Evolutionary conservation across 1,140 invertebrate species (phyloP).

Genomic region (Triops cancriformis): DNA sequence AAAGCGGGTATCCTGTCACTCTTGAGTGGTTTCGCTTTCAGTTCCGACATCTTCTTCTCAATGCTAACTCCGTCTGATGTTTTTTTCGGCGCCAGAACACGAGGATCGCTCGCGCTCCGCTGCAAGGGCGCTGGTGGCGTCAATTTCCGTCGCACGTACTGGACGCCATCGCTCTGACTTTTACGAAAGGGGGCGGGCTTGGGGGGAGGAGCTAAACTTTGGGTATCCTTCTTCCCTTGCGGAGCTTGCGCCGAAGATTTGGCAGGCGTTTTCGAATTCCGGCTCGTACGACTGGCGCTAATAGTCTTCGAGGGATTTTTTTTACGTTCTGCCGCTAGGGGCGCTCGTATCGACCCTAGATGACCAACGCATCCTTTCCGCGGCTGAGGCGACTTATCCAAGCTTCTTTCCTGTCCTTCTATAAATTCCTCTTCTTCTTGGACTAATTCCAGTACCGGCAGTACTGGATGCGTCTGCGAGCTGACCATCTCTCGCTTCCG

Average conservation of each 20-base stretch:
- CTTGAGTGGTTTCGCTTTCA: neutral
- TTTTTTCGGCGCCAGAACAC: neutral
- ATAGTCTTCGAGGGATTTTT: neutral
- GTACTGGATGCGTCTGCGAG: neutral
- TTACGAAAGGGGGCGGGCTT: conserved; percentile 7
- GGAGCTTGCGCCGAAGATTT: neutral
- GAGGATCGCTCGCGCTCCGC: conserved; percentile 11
- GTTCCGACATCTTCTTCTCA: neutral
- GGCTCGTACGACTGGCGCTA: neutral
- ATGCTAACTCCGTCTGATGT: neutral
- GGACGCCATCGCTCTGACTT: conserved; percentile 15
- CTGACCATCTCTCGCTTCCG: neutral
- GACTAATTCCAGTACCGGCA: neutral
- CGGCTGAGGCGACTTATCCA: neutral
- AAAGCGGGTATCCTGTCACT: neutral
- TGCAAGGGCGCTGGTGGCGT: neutral
- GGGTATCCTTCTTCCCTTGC: neutral
- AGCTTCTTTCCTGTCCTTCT: neutral
- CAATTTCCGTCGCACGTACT: neutral
- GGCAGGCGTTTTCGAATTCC: neutral
- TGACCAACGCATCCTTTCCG: neutral
- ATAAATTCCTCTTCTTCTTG: conserved; percentile 16
- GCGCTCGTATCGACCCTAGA: neutral
- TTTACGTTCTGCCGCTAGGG: neutral
- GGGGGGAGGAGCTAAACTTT: neutral